Evolutionary conservation across 2,113 vertebrate genomes (phyloP).

Genomic region (Anguilla rostrata): DNA sequence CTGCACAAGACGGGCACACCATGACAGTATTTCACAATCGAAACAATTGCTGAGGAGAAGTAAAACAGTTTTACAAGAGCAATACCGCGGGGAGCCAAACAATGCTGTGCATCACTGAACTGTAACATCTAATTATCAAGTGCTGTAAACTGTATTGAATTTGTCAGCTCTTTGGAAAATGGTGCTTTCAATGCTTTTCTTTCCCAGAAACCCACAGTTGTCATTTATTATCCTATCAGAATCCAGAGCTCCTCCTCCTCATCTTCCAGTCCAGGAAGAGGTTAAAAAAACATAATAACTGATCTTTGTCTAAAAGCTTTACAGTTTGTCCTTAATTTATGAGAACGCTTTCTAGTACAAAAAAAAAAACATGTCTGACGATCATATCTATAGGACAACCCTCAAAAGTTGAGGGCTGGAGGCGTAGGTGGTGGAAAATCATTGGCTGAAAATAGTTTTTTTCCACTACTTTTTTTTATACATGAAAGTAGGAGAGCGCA

Average conservation of each 20-base stretch:
- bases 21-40: conserved; percentile 45
- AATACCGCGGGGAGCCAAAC: conserved; percentile 42
- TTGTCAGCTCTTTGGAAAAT: conserved; percentile 50
- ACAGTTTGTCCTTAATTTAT: neutral
- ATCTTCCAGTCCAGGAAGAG: neutral
- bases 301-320: neutral
- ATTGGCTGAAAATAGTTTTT: neutral
- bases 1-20: neutral
- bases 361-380: neutral
- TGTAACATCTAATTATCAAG: conserved; percentile 62
- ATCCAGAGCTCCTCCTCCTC: conserved; percentile 9
- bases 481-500: neutral
- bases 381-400: neutral
- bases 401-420: neutral
- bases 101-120: conserved; percentile 54
- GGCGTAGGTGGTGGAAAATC: neutral
- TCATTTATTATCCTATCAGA: conserved; percentile 39
- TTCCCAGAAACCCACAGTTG: conserved; percentile 13
- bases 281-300: neutral
- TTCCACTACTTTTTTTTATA: neutral
- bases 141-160: conserved; percentile 49
- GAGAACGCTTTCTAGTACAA: neutral
- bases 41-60: conserved; percentile 33
- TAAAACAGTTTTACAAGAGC: conserved; percentile 38
- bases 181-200: conserved; percentile 36